phyloP scores from a whole-genome alignment of 2,888 invertebrate genomes.

The Megastigmus dorsalis region DNA sequence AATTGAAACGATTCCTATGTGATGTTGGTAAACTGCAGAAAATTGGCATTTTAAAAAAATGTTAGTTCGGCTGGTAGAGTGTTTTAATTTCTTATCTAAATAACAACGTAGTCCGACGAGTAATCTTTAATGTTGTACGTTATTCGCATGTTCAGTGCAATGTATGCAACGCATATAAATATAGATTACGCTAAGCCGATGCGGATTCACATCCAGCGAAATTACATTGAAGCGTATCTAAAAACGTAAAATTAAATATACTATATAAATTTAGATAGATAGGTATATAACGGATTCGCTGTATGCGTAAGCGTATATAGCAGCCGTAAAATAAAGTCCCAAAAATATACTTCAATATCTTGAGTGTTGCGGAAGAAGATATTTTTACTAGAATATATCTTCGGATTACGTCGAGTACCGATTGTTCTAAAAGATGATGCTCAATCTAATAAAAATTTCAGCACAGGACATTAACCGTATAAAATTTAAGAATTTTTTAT shows the following conservation, averaged over 20 bases:
- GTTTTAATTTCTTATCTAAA: constrained; percentile 71
- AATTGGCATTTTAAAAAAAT: not conserved
- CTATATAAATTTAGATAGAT: constrained; percentile 49
- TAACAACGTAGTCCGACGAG: constrained; percentile 65
- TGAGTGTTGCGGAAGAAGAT: constrained; percentile 29
- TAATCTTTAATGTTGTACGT: constrained; percentile 71
- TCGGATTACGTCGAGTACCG: constrained; percentile 58
- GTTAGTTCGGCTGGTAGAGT: constrained; percentile 51
- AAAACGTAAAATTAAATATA: constrained; percentile 45
- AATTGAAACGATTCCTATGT: too few species aligned
- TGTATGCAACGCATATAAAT: constrained; percentile 37
- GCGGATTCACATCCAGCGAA: constrained; percentile 43
- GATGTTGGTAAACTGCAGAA: too few species aligned
- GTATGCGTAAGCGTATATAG: constrained; percentile 1
- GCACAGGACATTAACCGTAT: not conserved
- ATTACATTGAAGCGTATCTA: constrained; percentile 44
- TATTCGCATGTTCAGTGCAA: constrained; percentile 60
- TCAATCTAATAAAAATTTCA: too few species aligned
- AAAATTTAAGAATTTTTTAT: not conserved
- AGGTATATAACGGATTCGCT: constrained; percentile 22
- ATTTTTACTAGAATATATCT: constrained; percentile 20
- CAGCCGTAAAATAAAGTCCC: constrained; percentile 21
- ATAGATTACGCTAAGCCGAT: constrained; percentile 22
- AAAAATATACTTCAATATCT: constrained; percentile 44
- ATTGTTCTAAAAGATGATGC: too few species aligned